These are phyloP conservation scores for Oreochromis aureus DNA, from an alignment of 2,113 vertebrate species.

Conservation along the genomic window DNA sequence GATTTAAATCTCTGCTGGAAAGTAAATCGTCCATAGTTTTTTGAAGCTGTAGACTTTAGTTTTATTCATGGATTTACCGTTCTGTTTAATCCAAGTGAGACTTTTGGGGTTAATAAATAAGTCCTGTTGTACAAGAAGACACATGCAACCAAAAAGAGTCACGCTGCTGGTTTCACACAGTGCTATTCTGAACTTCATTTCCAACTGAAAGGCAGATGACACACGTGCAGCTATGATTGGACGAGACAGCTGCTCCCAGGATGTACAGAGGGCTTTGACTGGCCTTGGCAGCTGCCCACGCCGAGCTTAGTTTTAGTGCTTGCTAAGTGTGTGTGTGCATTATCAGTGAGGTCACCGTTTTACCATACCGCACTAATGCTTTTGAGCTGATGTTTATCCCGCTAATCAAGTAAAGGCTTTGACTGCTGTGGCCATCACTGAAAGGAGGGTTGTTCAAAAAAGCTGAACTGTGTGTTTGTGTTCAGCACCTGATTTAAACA, in stretches of 20 bases:
- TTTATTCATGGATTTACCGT: not conserved
- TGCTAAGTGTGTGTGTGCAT: constrained; percentile 57
- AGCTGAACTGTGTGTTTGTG: constrained; percentile 6
- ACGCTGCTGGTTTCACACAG: constrained; percentile 24
- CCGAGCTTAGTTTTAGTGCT: constrained; percentile 61
- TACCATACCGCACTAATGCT: constrained; percentile 54
- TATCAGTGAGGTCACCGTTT: constrained; percentile 65
- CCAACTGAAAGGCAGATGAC: constrained; percentile 64
- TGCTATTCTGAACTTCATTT: constrained; percentile 43
- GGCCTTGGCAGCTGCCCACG: constrained; percentile 70
- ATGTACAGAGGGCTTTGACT: constrained; percentile 69
- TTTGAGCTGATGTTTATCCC: constrained; percentile 67
- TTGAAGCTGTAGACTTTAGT: not conserved
- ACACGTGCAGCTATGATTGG: constrained; percentile 65
- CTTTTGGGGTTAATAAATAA: constrained; percentile 12
- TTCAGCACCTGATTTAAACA: not conserved
- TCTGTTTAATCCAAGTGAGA: not conserved
- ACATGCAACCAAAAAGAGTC: constrained; percentile 1
- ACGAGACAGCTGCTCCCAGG: constrained; percentile 63
- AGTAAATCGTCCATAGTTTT: not conserved
- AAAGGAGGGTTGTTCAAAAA: constrained; percentile 16
- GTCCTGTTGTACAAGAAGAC: not conserved
- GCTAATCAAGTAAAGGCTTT: constrained; percentile 61
- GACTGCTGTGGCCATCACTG: constrained; percentile 27
- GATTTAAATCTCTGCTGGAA: not conserved